Evolutionary conservation across 1,140 invertebrate species (phyloP).

Genomic region (Apocrypta bakeri): DNA sequence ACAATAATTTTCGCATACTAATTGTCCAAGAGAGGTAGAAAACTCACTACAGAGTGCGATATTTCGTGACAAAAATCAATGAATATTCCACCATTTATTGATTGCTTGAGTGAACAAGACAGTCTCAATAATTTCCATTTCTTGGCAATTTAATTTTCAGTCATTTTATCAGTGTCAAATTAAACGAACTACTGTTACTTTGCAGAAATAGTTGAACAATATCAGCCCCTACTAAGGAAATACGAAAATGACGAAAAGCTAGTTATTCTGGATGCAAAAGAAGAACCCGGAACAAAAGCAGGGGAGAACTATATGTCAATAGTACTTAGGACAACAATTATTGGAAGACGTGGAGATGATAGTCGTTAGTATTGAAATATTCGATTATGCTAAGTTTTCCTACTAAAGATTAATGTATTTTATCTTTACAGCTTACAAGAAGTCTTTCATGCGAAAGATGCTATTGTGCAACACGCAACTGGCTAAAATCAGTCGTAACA

Average conservation of each 20-base stretch:
- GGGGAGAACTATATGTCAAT: conserved; percentile 71
- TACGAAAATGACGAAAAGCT: conserved; percentile 65
- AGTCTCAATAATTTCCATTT: too few relatives aligned
- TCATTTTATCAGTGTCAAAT: too few relatives aligned
- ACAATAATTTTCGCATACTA: too few relatives aligned
- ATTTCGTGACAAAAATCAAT: too few relatives aligned
- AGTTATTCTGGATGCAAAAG: conserved; percentile 56
- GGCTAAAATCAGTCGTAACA: conserved; percentile 43
- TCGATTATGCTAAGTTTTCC: background rate
- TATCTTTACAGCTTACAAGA: conserved; percentile 57
- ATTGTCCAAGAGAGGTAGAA: too few relatives aligned
- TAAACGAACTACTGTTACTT: background rate
- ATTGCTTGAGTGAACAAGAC: too few relatives aligned
- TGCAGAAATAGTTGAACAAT: conserved; percentile 55
- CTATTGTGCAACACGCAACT: conserved; percentile 38
- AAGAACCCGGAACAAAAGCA: conserved; percentile 59
- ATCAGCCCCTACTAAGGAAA: conserved; percentile 58
- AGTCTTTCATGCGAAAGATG: conserved; percentile 62
- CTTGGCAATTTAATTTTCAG: too few relatives aligned
- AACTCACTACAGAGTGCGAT: too few relatives aligned
- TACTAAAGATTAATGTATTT: background rate
- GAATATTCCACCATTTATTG: too few relatives aligned
- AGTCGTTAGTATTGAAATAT: conserved; percentile 32
- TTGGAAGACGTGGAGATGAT: conserved; percentile 60
- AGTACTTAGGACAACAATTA: conserved; percentile 62